Base-by-base conservation (phyloP, 35 echinoderm and acorn worm species). In the Anneissia japonica region DNA sequence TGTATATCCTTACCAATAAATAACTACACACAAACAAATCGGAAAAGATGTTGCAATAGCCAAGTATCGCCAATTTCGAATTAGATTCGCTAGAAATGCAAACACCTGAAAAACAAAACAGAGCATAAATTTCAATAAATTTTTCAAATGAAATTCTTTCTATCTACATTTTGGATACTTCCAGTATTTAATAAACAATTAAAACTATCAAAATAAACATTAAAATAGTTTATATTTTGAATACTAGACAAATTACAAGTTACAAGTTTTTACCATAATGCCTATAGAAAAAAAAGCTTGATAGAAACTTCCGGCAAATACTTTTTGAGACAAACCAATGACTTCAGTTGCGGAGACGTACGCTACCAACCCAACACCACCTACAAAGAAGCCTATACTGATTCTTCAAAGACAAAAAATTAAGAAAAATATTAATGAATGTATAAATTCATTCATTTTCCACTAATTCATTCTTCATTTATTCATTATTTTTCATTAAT, bases 211-310 rank as follows among this genome's bases (percentile, higher is more conserved):
- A 37, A 11, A 37, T 1, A 21, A 74, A 5, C 5, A 30, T 31
- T 46, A 36, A 51, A 32, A 73, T 32, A 32, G 26, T 26, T 46
- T 35, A 36, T 21, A 10, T 19, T 83, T 31, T 29, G 36, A 23
- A n/a, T 13, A 37, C 79, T 40, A 37, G 26, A 5, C 4, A 32
- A 36, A 81, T 6, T 26, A 43, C 37, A 21, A 83, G 30, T 85
- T 26, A 29, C n/a, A 76, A n/a, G n/a, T 28, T 36, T 73, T 73
- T 26, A 87, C 85, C 76, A 87, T 76, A 34, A 87, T 87, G 38
- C 85, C 85, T 13, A 87, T 75, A 9, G 74, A 75, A 41, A 87
- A 87, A 7, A 87, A 4, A 2, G 19, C 74, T 29, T 75, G 85
- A 10, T 79, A 31, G 30, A 79, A 30, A 11, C 74, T 39, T 0